phyloP scores from a whole-genome alignment of 2,797 vertebrate species.

The Gambusia yucatana region DNA sequence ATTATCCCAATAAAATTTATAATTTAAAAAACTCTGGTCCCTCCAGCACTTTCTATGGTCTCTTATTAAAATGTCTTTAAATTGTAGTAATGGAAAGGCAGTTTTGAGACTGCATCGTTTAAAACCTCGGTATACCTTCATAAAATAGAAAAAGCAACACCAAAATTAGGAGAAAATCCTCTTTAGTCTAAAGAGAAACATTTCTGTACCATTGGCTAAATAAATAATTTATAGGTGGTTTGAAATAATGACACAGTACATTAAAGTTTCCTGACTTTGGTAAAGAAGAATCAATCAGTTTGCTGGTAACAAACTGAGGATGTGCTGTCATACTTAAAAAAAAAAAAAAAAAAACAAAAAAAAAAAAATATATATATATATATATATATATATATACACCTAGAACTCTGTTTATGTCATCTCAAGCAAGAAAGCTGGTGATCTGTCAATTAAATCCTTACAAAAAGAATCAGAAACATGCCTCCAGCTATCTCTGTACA shows the following conservation, averaged over 20 bases:
- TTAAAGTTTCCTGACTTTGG: neutral
- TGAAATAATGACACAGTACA: neutral
- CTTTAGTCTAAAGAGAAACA: neutral
- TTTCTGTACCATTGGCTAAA: neutral
- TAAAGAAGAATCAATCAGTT: neutral
- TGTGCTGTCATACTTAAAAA: slow-evolving; percentile 1
- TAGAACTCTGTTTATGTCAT: slow-evolving; percentile 3
- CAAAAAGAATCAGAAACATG: slow-evolving; percentile 3
- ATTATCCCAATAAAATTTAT: neutral
- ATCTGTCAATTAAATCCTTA: slow-evolving; percentile 7
- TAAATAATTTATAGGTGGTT: neutral
- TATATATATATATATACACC: slow-evolving; percentile 6
- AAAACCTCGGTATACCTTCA: neutral
- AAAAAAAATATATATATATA: too few relatives aligned
- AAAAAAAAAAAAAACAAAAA: too few relatives aligned
- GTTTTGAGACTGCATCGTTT: neutral
- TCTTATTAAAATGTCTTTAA: neutral
- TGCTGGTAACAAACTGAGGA: neutral
- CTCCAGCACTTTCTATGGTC: neutral
- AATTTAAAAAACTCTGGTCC: neutral
- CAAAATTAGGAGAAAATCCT: neutral
- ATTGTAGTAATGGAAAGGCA: neutral
- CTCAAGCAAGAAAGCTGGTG: slow-evolving; percentile 11
- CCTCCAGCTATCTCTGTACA: slow-evolving; percentile 9
- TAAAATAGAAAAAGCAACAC: neutral